These are phyloP conservation scores for Patella pellucida DNA, from an alignment of 2,888 invertebrate genomes.

Conservation along the genomic window DNA sequence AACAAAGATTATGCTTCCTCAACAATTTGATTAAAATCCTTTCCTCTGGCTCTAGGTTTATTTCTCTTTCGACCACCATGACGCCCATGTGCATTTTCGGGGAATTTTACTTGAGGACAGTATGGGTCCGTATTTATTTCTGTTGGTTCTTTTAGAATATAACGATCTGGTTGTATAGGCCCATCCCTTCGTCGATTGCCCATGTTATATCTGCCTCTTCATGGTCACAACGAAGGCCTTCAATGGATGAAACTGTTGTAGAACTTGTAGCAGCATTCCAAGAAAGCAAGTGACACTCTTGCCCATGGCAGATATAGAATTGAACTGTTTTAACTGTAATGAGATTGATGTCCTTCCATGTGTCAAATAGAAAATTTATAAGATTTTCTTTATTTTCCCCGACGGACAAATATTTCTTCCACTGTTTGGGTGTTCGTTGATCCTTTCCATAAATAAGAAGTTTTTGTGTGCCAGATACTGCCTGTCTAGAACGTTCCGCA, in stretches of 20 bases:
- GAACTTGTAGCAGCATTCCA: not conserved
- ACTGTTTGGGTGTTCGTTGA: not conserved
- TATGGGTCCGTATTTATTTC: no score
- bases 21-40: no score
- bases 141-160: no score
- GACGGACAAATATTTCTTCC: not conserved
- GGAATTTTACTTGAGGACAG: no score
- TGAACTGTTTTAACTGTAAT: not conserved
- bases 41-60: no score
- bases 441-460: not conserved
- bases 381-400: slow-evolving; percentile 1
- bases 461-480: not conserved
- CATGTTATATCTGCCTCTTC: slow-evolving; percentile 1
- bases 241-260: not conserved
- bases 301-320: not conserved
- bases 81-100: no score
- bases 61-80: no score
- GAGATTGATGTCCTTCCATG: not conserved
- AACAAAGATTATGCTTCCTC: no score
- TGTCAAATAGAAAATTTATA: not conserved
- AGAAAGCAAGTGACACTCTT: not conserved
- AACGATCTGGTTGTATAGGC: no score
- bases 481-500: not conserved
- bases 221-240: not conserved
- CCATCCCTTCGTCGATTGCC: no score